A percentile compares a stretch with the other conserved stretches of the same genome.
Evolutionary conservation across 1,140 invertebrate species (phyloP).

Genomic region (Hypsibius dujardini): DNA sequence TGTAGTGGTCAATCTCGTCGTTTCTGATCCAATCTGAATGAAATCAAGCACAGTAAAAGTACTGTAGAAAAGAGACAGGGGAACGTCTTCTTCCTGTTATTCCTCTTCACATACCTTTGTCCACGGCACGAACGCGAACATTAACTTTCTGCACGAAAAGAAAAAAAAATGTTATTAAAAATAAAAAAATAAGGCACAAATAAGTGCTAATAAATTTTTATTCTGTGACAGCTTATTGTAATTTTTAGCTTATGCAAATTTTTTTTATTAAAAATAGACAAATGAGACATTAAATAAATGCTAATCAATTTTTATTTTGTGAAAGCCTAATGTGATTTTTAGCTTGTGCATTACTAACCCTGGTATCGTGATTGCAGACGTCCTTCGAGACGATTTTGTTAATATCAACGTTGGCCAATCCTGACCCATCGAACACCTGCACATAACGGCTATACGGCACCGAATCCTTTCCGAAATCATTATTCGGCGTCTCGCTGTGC

Average conservation of each 20-base stretch:
- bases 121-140: slow-evolving; percentile 5
- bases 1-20: neutral
- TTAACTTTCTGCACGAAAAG: slow-evolving; percentile 8
- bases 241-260: no score
- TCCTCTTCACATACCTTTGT: neutral
- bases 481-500: slow-evolving; percentile 3
- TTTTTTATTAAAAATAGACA: no score
- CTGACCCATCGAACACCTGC: neutral
- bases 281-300: no score
- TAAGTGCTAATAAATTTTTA: no score
- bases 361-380: slow-evolving; percentile 3
- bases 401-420: neutral
- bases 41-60: no score
- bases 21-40: neutral
- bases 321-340: no score
- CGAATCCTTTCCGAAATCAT: slow-evolving; percentile 11
- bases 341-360: neutral
- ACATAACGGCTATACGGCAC: slow-evolving; percentile 9
- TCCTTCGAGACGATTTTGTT: slow-evolving; percentile 1
- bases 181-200: no score
- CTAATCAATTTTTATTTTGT: no score
- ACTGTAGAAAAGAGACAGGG: no score
- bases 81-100: neutral
- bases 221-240: no score
- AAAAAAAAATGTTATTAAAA: no score